These are phyloP conservation scores for Macrophya alboannulata DNA, from an alignment of 2,888 invertebrate species.

Conservation along the genomic window DNA sequence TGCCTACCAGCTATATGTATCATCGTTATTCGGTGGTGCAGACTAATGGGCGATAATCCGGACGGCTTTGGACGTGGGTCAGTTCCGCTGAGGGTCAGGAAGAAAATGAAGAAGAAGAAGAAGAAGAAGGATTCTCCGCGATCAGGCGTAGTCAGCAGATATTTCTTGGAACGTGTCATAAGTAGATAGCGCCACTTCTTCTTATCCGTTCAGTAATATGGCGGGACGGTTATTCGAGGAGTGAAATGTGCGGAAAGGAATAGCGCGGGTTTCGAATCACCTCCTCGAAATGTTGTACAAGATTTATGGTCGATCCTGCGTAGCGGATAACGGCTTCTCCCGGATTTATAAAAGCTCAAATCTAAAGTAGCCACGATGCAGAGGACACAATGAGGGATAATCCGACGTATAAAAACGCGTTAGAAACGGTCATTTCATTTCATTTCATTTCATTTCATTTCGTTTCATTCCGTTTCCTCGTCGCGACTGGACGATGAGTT, in stretches of 20 bases:
- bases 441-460: constrained; percentile 6
- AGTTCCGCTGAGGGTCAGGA: constrained; percentile 13
- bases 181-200: constrained; percentile 51
- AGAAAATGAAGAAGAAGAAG: background rate
- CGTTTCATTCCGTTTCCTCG: background rate
- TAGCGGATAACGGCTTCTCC: constrained; percentile 3
- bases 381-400: constrained; percentile 14
- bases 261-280: background rate
- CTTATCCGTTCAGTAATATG: constrained; percentile 8
- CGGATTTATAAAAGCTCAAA: constrained; percentile 22
- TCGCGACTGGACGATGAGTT: constrained; percentile 4
- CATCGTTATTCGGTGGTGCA: background rate
- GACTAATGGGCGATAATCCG: constrained; percentile 51
- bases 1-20: background rate
- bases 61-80: constrained; percentile 39
- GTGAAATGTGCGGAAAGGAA: background rate
- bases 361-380: constrained; percentile 14
- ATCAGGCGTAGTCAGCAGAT: constrained; percentile 40
- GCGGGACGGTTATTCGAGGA: background rate
- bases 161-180: constrained; percentile 38
- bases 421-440: constrained; percentile 30
- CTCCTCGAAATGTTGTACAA: background rate
- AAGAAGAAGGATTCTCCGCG: background rate
- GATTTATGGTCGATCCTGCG: constrained; percentile 20
- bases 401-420: constrained; percentile 39